Base-by-base conservation (phyloP, 2,113 vertebrate genomes). In the Girardinichthys multiradiatus region DNA sequence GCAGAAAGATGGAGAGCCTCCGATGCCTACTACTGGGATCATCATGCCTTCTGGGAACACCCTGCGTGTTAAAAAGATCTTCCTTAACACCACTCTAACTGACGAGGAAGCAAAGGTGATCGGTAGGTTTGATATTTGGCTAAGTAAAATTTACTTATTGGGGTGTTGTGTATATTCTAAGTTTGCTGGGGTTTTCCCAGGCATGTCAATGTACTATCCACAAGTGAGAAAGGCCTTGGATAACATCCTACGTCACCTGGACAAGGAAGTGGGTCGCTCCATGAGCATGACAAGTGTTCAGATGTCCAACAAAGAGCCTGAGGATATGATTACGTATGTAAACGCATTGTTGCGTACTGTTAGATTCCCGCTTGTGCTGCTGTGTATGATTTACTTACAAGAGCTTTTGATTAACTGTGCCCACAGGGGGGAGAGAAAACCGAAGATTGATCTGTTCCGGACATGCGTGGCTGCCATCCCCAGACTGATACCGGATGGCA, bases 251-350 rank as follows among this genome's bases (percentile, higher is more conserved):
- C 93, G 98, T 61, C 97, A 99, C 89, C 90, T 99, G 86, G 98
- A 99, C 93, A 99, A 99, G 93, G 98, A 99, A 86, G 98, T 99
- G 83, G 98, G 98, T 45, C 96, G 98, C 75, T 96, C 97, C 4
- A 99, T 99, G 97, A 99, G 97, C 84, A 98, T 99, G 97, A 99
- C 98, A 21, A 99, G 92, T 19, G 95, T 99, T 51, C 98, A 99
- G 93, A 99, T 99, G 98, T 99, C 97, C 70, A 99, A 99, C 83
- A 99, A 99, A 87, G 98, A 99, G 76, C 98, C 98, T 1, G 98
- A 99, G 91, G 98, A 99, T 78, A 98, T 99, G 98, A 98, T 99
- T 79, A 99, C 98, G 98, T 99, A 92, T 3, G 97, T 94, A 89
- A 21, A 58, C 27, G 19, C 45, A 28, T 61, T 33, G 19, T 45